These are phyloP conservation scores for Sandelia bainsii DNA, from an alignment of 2,797 vertebrate species.

Conservation along the genomic window DNA sequence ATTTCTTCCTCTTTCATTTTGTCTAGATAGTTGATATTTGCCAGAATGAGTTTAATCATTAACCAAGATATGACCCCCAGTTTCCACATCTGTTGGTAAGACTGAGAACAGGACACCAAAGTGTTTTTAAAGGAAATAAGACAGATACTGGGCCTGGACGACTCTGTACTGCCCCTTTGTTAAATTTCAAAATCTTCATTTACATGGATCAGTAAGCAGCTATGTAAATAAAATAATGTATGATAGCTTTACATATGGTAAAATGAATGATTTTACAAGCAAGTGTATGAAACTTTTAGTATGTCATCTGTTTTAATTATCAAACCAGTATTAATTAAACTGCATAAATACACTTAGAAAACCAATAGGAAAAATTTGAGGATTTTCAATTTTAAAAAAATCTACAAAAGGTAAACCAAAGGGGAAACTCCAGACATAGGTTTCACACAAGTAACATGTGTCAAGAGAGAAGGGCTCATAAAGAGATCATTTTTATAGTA, in stretches of 20 bases:
- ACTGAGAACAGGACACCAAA: conserved; percentile 37
- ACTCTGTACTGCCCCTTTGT: background rate
- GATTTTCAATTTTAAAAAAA: background rate
- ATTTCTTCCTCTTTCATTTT: conserved; percentile 39
- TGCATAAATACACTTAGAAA: background rate
- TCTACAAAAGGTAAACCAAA: background rate
- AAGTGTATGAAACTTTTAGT: background rate
- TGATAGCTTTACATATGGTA: background rate
- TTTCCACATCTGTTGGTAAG: conserved; percentile 65
- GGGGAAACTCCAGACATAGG: no score
- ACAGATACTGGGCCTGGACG: conserved; percentile 16
- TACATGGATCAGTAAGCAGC: background rate
- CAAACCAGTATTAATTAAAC: background rate
- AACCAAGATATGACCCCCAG: conserved; percentile 52
- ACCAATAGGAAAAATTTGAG: background rate
- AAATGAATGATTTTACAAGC: background rate
- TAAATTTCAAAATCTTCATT: background rate
- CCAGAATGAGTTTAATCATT: conserved; percentile 63
- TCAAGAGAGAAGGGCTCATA: background rate
- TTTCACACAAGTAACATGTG: no score
- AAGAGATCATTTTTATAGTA: background rate
- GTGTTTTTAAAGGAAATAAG: conserved; percentile 40
- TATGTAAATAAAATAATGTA: background rate
- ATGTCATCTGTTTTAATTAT: no score
- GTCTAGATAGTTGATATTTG: conserved; percentile 50